phyloP scores from a whole-genome alignment of 2,888 invertebrate species.

The Pammene fasciana region DNA sequence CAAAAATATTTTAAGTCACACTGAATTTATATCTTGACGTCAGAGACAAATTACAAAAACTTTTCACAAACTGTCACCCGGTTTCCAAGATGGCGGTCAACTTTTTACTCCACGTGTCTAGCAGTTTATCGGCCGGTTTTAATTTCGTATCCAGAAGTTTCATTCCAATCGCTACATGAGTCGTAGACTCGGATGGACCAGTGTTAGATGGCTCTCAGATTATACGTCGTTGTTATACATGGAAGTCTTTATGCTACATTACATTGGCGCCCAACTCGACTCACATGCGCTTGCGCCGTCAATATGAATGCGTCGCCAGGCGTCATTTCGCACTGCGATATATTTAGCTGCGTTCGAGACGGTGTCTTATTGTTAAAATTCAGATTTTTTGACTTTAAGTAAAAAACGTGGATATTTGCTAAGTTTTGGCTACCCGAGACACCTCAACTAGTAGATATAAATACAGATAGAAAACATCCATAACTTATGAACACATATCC shows the following conservation, averaged over 20 bases:
- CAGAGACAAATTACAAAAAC: conserved; percentile 17
- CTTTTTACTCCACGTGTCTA: conserved; percentile 56
- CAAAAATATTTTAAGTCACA: too few species aligned
- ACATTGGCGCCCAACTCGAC: neutral
- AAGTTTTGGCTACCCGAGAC: too few species aligned
- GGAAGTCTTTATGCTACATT: neutral
- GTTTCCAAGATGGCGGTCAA: conserved; percentile 54
- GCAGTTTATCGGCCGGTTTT: conserved; percentile 52
- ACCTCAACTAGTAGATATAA: too few species aligned
- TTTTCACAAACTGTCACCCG: conserved; percentile 46
- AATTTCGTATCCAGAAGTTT: conserved; percentile 64
- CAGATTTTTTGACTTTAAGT: conserved; percentile 5
- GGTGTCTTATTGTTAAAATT: conserved; percentile 39
- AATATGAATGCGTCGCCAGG: conserved; percentile 10
- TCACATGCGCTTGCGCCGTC: neutral
- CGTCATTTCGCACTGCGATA: conserved; percentile 67
- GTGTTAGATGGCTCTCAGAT: neutral
- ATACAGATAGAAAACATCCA: too few species aligned
- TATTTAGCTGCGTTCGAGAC: conserved; percentile 57
- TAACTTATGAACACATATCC: too few species aligned
- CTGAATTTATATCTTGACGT: neutral
- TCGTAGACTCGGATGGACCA: neutral
- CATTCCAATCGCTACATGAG: neutral
- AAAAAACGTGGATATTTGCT: too few species aligned
- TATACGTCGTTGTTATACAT: neutral